Evolutionary conservation across 1,140 invertebrate species (phyloP), one percentile per base, ranked within the genome.

Genomic region (Caenorhabditis latens): DNA sequence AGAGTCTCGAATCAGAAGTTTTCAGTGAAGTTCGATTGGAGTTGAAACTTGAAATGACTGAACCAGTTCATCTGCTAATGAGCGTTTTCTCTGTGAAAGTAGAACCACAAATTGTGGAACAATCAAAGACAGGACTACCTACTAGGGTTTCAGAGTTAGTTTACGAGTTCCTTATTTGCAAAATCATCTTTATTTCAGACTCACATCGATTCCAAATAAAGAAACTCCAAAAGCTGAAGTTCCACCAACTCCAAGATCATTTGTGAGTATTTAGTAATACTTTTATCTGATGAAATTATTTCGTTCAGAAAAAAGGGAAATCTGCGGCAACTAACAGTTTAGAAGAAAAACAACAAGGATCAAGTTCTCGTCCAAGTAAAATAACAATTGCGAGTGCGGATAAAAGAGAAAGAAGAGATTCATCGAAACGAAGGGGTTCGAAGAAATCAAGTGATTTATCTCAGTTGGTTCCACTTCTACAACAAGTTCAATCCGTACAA

Each of bases 31-130:
- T 71, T 46, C 65, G 65, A 5, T 16, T 71, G 5, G 65, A 71
- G 11, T n/a, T 71, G 42, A 71, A 71, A 71, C 42, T 71, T 11
- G 65, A 71, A n/a, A 71, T 71, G 65, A 71, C 65, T 7, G 21
- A 40, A 8, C 65, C 65, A n/a, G 65, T 71, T 71, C 65, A 71
- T n/a, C 21, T 71, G 43, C 24, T 46, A 5, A 46, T 71, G 42
- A 71, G 43, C 21, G 65, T 71, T 5, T 71, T 71, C n/a, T 71
- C 65, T 46, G 65, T n/a, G 19, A 71, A 71, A 71, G 46, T 71
- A 3, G 65, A 71, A 19, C 65, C 65, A n/a, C 40, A 46, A n/a
- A 71, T 71, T 3, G 65, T 46, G 19, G 40, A 71, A 46, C 65
- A 43, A 32, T 32, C 32, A 21, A 71, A 71, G 65, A 71, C 40